Base-by-base conservation (phyloP, 2,888 invertebrate species). In the Eristalinus aeneus region DNA sequence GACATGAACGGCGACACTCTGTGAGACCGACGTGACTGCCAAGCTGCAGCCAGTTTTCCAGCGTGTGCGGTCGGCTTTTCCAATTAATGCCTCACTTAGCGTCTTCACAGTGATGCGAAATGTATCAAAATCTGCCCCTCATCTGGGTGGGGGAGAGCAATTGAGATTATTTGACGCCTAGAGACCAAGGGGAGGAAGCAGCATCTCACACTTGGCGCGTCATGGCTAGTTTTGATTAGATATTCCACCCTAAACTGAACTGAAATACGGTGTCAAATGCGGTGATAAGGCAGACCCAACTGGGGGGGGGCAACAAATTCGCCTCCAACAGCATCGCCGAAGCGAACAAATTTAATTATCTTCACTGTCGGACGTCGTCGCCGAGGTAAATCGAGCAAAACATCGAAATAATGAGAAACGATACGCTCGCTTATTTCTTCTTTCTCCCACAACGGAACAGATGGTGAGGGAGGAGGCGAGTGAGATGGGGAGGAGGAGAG, bases 321-420 rank as follows among this genome's bases (percentile, higher is more conserved):
- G 16, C 10, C 58, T 12, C 60, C 46, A 67, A 39, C 32, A 27
- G 2, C 46, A 2, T 23, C 36, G 46, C 12, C 53, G 27, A 74
- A 73, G 34, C 31, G 75, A 80, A 67, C 32, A 63, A 84, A 80
- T 64, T 85, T 80, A 85, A 85, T 85, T 80, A 85, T 76, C 72
- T 85, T 85, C 84, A 72, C 84, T 71, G 84, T 75, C 67, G 79
- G 84, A 80, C 75, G 71, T 80, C 73, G 63, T 54, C 58, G 67
- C 58, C 34, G 74, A 58, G 53, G 53, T 36, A 68, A 39, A 69
- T 54, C 39, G 71, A 68, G 73, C 31, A 53, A 34, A 61, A 46
- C 46, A 46, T 46, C 9, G 1, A 16, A 46, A 16, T 46, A 46
- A 46, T 46, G 46, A 46, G 46, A 46, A 46, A 46, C 6, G 46